phyloP scores from a whole-genome alignment of 2,888 invertebrate genomes.

The Adelphocoris suturalis region DNA sequence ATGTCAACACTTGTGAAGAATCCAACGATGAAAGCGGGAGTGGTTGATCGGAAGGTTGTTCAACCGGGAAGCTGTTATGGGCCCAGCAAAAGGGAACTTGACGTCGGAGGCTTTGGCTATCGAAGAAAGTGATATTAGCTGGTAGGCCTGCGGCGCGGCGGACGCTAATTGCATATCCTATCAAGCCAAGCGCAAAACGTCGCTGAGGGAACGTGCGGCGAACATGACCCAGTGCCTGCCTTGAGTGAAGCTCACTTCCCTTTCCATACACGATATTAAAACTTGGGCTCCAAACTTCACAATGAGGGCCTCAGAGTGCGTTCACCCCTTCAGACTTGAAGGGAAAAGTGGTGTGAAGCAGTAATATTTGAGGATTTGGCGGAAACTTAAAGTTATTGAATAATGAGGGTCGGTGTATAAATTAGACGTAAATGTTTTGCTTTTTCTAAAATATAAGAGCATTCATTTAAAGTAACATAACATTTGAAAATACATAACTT shows the following conservation, averaged over 20 bases:
- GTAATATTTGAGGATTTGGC: no score
- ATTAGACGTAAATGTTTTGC: no score
- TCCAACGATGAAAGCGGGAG: background rate
- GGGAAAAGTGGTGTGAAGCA: no score
- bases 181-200: slow-evolving; percentile 22
- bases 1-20: no score
- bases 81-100: background rate
- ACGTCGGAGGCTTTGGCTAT: background rate
- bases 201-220: background rate
- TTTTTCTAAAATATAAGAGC: no score
- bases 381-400: no score
- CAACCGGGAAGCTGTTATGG: background rate
- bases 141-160: slow-evolving; percentile 10
- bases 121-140: slow-evolving; percentile 35
- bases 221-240: background rate
- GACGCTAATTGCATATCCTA: slow-evolving; percentile 25
- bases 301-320: background rate
- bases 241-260: slow-evolving; percentile 1
- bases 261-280: background rate
- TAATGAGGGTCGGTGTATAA: no score
- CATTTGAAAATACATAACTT: no score
- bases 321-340: background rate
- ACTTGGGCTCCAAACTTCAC: background rate
- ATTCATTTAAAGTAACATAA: no score
- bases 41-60: background rate